Evolutionary conservation across 1,140 invertebrate species (phyloP), one percentile per base, ranked within the genome.

Genomic region (Coenobita brevimanus): DNA sequence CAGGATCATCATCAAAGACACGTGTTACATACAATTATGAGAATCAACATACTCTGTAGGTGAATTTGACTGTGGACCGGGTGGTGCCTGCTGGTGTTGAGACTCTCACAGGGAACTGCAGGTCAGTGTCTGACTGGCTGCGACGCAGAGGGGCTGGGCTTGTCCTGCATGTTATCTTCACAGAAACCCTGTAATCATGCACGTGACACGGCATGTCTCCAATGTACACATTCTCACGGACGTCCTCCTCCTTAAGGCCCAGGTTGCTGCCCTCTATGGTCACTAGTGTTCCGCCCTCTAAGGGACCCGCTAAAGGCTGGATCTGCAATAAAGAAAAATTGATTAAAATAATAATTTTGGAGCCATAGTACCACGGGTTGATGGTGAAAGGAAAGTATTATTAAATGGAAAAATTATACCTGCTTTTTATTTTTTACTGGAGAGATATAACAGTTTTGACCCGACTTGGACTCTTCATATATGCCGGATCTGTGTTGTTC

Each of bases 251-350:
- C 89, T 95, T 96, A 73, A 98, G 94, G 0, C 98, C 98, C 36
- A 99, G 94, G 94, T 99, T 99, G 91, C 97, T 97, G 8, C 99
- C 99, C 93, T 97, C 96, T 84, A 99, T 99, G 8, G 97, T 99
- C 0, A 99, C 95, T 46, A 97, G 92, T 30, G 99, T 99, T 1
- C 98, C 98, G 38, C 98, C 98, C 94, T 99, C 97, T 73, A 98
- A 95, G 13, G 98, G 99, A 17, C 98, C 98, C 92, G 96, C 97
- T 33, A 97, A 92, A 0, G 98, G 98, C 92, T 96, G 97, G 90
- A 99, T 98, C 95, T 96, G 91, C 46, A 93, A 92, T 46, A 67
- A 38, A 38, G 33, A 30, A 86, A 71, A 60, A 33, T 15, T 3
- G n/a, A 1, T 36, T 75, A 46, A 67, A n/a, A 38, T 41, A 79